Conservation (phyloP, 2,113 vertebrate species). For the Gymnarchus niloticus region DNA sequence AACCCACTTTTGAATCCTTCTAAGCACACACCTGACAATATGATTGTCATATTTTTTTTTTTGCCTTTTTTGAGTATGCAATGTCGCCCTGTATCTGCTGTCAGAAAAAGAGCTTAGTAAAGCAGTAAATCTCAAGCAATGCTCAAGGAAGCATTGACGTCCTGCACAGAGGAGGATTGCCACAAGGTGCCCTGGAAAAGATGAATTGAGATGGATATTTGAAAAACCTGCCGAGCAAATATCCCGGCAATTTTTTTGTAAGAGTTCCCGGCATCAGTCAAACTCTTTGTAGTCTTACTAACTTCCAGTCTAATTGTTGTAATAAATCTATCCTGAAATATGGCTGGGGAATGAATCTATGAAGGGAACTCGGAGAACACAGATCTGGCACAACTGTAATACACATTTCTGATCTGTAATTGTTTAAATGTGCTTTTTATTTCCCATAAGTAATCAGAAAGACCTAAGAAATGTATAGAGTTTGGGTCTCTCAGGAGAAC, state of each 20-base stretch:
- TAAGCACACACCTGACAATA: no score
- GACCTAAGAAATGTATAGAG: constrained; percentile 21
- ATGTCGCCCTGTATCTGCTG: background rate
- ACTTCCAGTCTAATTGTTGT: background rate
- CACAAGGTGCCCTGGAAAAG: background rate
- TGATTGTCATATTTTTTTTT: no score
- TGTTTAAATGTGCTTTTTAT: constrained; percentile 29
- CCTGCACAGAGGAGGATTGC: background rate
- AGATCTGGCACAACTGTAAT: constrained; percentile 14
- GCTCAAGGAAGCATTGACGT: background rate
- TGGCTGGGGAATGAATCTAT: constrained; percentile 23
- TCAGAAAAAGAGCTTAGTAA: background rate
- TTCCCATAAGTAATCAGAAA: constrained; percentile 30
- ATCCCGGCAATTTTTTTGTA: constrained; percentile 1
- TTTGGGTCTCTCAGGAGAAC: background rate
- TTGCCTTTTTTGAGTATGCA: background rate
- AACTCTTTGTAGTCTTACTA: constrained; percentile 21
- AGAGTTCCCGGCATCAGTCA: background rate
- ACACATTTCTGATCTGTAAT: constrained; percentile 26
- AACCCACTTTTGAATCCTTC: no score
- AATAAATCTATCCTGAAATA: constrained; percentile 15
- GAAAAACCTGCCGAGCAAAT: background rate
- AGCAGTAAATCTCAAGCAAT: background rate
- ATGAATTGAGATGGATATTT: background rate
- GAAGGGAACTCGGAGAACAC: background rate